These are phyloP conservation scores for Amphimedon queenslandica DNA, from an alignment of 37 sponge, comb jelly and placozoan species.

Conservation along the genomic window DNA sequence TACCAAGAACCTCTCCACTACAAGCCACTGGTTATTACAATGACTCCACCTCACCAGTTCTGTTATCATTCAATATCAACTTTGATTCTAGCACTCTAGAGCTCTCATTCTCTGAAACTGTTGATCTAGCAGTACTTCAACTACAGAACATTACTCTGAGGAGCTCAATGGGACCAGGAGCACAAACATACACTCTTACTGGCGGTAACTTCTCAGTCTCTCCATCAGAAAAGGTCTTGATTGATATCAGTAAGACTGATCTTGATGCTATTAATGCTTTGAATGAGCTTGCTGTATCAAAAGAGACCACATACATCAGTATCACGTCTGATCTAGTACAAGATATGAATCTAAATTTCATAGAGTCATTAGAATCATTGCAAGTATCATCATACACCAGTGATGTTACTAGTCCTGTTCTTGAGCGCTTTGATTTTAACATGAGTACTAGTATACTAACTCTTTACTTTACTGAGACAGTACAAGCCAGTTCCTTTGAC, in stretches of 20 bases:
- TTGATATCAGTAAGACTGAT: conserved; percentile 46
- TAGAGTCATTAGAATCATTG: conserved; percentile 13
- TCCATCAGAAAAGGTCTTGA: conserved; percentile 29
- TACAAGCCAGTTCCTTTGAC: conserved; percentile 46
- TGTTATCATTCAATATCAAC: conserved; percentile 66
- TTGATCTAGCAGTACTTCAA: conserved; percentile 38
- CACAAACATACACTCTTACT: conserved; percentile 44
- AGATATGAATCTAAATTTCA: conserved; percentile 45
- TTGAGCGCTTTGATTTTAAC: conserved; percentile 68
- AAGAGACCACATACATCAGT: conserved; percentile 50
- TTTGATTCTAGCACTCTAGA: conserved; percentile 55
- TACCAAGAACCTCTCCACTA: conserved; percentile 11
- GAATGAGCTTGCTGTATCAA: conserved; percentile 40
- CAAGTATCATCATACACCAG: conserved; percentile 31
- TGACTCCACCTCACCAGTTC: conserved; percentile 45
- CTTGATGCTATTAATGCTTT: conserved; percentile 64
- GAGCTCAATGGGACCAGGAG: not conserved
- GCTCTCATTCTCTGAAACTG: conserved; percentile 77
- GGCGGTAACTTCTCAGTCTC: conserved; percentile 42
- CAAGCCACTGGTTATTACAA: conserved; percentile 23
- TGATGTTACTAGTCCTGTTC: conserved; percentile 59
- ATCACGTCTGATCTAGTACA: conserved; percentile 26
- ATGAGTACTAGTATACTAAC: conserved; percentile 54
- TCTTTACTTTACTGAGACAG: conserved; percentile 79
- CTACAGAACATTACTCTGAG: conserved; percentile 37